A percentile compares a stretch with the other conserved stretches of the same genome.
phyloP scores from a whole-genome alignment of 2,888 invertebrate genomes.

The Callimorpha dominula region DNA sequence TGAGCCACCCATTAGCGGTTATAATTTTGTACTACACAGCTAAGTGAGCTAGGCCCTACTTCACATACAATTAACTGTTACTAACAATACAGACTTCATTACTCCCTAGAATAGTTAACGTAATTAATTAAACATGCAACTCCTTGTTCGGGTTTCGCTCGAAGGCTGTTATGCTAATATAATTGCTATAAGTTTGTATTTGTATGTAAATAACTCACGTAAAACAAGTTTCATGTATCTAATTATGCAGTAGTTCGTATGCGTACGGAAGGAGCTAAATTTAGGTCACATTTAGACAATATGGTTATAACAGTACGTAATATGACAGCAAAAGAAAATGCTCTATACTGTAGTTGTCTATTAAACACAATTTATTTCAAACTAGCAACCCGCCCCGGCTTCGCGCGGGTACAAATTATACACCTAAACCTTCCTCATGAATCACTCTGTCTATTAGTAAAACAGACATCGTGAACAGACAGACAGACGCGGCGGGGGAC shows the following conservation, averaged over 20 bases:
- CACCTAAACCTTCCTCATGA: too few species aligned
- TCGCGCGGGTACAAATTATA: too few species aligned
- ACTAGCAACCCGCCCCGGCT: too few species aligned
- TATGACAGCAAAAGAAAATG: too few species aligned
- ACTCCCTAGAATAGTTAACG: background rate
- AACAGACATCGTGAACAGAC: too few species aligned
- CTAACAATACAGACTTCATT: background rate
- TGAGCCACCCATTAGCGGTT: too few species aligned
- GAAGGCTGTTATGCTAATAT: conserved; percentile 8
- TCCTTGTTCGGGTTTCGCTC: background rate
- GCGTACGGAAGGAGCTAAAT: background rate
- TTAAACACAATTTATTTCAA: too few species aligned
- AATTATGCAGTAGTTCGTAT: background rate
- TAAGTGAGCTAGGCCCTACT: background rate
- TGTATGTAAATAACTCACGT: conserved; percentile 5
- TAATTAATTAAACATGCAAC: conserved; percentile 7
- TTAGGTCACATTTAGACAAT: background rate
- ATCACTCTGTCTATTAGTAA: too few species aligned
- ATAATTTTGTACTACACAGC: background rate
- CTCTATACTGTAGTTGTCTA: too few species aligned
- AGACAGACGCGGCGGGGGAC: too few species aligned
- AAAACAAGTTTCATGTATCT: background rate
- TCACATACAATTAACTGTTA: background rate
- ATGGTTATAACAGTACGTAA: background rate
- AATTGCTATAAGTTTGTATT: background rate